Conservation (phyloP, 2,888 invertebrate genomes). For the Odontothrips loti region DNA sequence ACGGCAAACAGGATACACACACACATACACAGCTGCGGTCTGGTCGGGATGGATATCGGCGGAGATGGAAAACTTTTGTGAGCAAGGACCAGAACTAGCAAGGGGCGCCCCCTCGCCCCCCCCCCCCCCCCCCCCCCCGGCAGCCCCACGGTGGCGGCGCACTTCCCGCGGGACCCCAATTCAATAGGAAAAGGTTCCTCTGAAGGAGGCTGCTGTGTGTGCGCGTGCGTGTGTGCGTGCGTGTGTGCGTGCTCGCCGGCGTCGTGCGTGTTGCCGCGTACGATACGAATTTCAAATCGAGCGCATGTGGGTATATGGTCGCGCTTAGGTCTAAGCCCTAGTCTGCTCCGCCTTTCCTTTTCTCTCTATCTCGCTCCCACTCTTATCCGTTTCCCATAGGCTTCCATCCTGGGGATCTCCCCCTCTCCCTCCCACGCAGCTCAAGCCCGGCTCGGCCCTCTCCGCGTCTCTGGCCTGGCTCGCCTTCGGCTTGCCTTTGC, state of each 20-base stretch:
- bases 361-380: background rate
- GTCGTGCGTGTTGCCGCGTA: constrained; percentile 1
- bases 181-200: constrained; percentile 21
- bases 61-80: constrained; percentile 22
- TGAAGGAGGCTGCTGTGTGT: background rate
- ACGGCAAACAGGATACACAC: background rate
- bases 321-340: constrained; percentile 25
- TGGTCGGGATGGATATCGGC: constrained; percentile 13
- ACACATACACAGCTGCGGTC: background rate
- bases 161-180: constrained; percentile 21
- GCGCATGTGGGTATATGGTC: constrained; percentile 25
- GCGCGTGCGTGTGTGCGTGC: background rate
- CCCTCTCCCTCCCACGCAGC: background rate
- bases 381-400: background rate
- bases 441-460: background rate
- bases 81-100: constrained; percentile 16
- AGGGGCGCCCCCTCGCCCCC: background rate
- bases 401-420: background rate
- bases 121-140: background rate
- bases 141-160: background rate
- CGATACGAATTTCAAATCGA: constrained; percentile 25
- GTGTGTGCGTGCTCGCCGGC: background rate
- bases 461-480: no score
- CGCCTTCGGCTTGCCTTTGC: background rate
- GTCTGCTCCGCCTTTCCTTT: background rate